These are phyloP conservation scores for Laterallus jamaicensis DNA, from an alignment of 2,113 vertebrate genomes.

Conservation along the genomic window DNA sequence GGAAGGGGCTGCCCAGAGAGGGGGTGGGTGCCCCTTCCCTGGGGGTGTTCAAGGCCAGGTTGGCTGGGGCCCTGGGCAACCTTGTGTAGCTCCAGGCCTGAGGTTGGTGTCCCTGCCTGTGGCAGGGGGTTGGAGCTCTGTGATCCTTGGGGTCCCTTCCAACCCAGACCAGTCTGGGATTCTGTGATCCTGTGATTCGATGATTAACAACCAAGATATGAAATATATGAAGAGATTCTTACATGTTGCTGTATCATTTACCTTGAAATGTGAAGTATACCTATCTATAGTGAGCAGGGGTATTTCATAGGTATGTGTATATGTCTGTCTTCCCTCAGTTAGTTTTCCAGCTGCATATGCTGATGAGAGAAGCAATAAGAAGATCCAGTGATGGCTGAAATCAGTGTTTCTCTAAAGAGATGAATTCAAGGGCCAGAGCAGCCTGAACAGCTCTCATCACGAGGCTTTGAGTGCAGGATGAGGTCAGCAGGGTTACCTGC, in stretches of 20 bases:
- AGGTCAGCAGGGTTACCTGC: neutral
- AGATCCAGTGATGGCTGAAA: neutral
- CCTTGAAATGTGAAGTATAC: neutral
- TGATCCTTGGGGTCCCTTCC: too few species aligned
- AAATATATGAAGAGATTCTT: neutral
- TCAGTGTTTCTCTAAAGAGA: neutral
- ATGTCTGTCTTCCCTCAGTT: neutral
- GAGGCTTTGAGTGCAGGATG: neutral
- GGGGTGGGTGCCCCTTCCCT: too few species aligned
- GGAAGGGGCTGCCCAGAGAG: too few species aligned
- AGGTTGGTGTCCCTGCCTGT: too few species aligned
- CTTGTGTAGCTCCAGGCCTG: too few species aligned
- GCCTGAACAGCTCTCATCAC: neutral
- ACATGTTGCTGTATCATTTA: neutral
- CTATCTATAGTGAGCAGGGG: conserved; percentile 16
- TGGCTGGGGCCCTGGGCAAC: too few species aligned
- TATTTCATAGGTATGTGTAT: neutral
- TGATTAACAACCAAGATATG: neutral
- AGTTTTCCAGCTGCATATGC: neutral
- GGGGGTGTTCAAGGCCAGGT: too few species aligned
- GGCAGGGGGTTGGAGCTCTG: too few species aligned
- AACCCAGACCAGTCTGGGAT: too few species aligned
- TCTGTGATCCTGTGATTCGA: too few species aligned
- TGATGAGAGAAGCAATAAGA: neutral
- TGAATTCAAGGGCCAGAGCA: neutral